Evolutionary conservation across 2,113 vertebrate genomes (phyloP).

Genomic region (Jacana jacana): DNA sequence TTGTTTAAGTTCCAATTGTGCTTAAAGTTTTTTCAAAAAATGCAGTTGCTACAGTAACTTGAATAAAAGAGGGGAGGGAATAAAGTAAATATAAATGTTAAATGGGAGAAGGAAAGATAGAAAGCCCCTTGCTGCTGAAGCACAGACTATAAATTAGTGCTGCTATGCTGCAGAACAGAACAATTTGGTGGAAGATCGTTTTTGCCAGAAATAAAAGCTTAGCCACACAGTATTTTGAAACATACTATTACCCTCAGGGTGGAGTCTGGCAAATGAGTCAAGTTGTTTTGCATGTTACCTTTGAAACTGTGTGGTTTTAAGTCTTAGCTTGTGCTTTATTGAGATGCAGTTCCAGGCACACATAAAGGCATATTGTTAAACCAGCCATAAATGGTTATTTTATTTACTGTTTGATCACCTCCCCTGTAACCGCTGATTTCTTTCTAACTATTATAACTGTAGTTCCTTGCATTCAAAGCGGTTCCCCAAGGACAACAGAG

Average conservation of each 20-base stretch:
- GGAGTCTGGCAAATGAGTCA: slow-evolving; percentile 10
- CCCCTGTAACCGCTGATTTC: slow-evolving; percentile 66
- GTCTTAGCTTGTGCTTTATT: slow-evolving; percentile 43
- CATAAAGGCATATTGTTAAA: slow-evolving; percentile 63
- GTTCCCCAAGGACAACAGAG: slow-evolving; percentile 59
- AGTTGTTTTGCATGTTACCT: slow-evolving; percentile 33
- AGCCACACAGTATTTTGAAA: slow-evolving; percentile 14
- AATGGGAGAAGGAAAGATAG: not conserved
- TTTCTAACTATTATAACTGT: slow-evolving; percentile 69
- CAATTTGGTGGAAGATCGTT: slow-evolving; percentile 19
- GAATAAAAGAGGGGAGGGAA: not conserved
- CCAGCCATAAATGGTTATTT: slow-evolving; percentile 63
- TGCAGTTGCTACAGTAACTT: not conserved
- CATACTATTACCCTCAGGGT: slow-evolving; percentile 33
- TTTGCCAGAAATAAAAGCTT: slow-evolving; percentile 50
- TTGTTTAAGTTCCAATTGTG: not conserved
- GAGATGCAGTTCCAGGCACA: slow-evolving; percentile 54
- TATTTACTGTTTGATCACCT: slow-evolving; percentile 74
- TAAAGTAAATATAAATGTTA: slow-evolving; percentile 19
- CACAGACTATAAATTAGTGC: slow-evolving; percentile 34
- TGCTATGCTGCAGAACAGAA: slow-evolving; percentile 20
- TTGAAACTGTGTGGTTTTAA: not conserved
- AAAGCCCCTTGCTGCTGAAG: not conserved
- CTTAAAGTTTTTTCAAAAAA: not conserved
- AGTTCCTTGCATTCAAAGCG: slow-evolving; percentile 61